Percentiles rank a stretch among this genome's conserved stretches.
Evolutionary conservation across 2,888 invertebrate species (phyloP).

Genomic region (Pantelozetes paolii): DNA sequence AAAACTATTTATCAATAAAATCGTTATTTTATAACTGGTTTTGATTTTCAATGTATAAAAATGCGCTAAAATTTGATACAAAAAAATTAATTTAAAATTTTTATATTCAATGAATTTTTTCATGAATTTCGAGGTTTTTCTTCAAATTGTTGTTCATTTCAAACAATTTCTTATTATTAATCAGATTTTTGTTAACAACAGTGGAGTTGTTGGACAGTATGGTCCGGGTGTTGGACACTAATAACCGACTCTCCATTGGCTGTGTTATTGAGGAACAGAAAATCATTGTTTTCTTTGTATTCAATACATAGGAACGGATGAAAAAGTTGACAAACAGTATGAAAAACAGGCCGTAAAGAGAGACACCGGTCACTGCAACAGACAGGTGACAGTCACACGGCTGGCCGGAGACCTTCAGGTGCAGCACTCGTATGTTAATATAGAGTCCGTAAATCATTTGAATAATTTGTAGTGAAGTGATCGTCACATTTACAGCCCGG

Average conservation of each 20-base stretch:
- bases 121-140: too few relatives aligned
- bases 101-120: too few relatives aligned
- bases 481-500: conserved; percentile 70
- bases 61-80: too few relatives aligned
- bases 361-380: conserved; percentile 26
- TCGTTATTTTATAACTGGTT: too few relatives aligned
- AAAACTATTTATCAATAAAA: too few relatives aligned
- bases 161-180: too few relatives aligned
- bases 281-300: neutral
- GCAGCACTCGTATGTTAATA: conserved; percentile 54
- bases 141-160: too few relatives aligned
- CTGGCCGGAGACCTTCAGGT: neutral
- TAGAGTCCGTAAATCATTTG: conserved; percentile 94
- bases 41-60: too few relatives aligned
- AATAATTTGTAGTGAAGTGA: conserved; percentile 81
- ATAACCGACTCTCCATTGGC: too few relatives aligned
- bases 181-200: neutral
- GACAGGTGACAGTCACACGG: conserved; percentile 15
- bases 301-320: conserved; percentile 35
- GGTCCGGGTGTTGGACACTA: too few relatives aligned
- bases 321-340: conserved; percentile 41
- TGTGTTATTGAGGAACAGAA: neutral
- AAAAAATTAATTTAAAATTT: too few relatives aligned
- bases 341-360: conserved; percentile 35
- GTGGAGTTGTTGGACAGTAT: neutral